These are phyloP conservation scores for Trachurus trachurus DNA, from an alignment of 2,797 vertebrate genomes.

Conservation along the genomic window DNA sequence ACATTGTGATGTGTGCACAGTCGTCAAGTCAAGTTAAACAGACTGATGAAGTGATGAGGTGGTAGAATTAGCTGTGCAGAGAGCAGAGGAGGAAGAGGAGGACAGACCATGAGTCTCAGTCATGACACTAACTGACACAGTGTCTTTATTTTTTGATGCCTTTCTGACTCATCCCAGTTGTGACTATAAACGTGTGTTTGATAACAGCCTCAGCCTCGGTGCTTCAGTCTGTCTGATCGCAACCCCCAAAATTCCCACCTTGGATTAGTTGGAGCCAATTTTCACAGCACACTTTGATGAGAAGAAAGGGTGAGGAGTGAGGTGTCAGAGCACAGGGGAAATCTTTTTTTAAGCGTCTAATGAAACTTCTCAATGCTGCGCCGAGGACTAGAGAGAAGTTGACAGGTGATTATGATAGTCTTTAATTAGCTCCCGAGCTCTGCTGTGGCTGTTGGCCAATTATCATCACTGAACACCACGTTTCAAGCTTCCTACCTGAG, in stretches of 20 bases:
- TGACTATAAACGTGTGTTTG: slow-evolving; percentile 44
- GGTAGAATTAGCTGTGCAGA: no score
- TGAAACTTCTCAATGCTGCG: slow-evolving; percentile 60
- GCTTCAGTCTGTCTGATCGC: slow-evolving; percentile 38
- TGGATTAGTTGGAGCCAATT: slow-evolving; percentile 65
- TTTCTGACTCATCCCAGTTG: slow-evolving; percentile 14
- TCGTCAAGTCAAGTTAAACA: no score
- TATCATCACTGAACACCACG: slow-evolving; percentile 48
- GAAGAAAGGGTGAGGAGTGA: slow-evolving; percentile 75
- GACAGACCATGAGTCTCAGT: not conserved
- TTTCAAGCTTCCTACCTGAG: slow-evolving; percentile 25
- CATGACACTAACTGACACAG: not conserved
- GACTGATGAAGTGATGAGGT: no score
- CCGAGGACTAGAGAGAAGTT: slow-evolving; percentile 52
- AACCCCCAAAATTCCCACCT: slow-evolving; percentile 63
- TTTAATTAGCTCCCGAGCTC: slow-evolving; percentile 77
- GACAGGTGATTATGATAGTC: slow-evolving; percentile 76
- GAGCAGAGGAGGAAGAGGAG: not conserved
- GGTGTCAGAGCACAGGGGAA: slow-evolving; percentile 58
- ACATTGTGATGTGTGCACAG: no score
- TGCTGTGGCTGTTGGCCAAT: slow-evolving; percentile 61
- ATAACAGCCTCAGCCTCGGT: slow-evolving; percentile 36
- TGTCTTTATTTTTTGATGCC: not conserved
- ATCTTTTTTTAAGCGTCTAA: slow-evolving; percentile 80
- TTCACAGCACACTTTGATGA: slow-evolving; percentile 54